Conservation (phyloP, 2,888 invertebrate genomes). For the Torymus aiolomorphi region DNA sequence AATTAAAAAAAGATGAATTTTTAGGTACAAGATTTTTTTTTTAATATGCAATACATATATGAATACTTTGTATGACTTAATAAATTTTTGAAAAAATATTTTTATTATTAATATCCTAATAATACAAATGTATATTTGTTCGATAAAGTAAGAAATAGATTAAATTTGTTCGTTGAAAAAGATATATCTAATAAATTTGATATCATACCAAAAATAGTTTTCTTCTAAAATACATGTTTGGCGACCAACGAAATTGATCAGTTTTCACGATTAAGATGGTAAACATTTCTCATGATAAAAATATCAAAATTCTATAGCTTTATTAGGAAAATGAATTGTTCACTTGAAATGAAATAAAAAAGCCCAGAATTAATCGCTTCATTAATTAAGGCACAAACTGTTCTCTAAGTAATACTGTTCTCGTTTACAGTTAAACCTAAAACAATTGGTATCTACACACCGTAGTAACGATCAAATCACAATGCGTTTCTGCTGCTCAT, state of each 20-base stretch:
- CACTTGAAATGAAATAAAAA: constrained; percentile 16
- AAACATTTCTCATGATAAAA: constrained; percentile 14
- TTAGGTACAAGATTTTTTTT: background rate
- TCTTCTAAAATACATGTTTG: constrained; percentile 7
- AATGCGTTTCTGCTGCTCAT: constrained; percentile 17
- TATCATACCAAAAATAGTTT: constrained; percentile 28
- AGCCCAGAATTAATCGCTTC: constrained; percentile 29
- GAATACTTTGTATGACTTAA: constrained; percentile 31
- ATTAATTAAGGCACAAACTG: constrained; percentile 57
- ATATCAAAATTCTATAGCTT: constrained; percentile 36
- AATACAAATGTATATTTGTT: constrained; percentile 44
- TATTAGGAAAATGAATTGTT: constrained; percentile 11
- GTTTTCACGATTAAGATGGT: background rate
- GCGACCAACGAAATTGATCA: constrained; percentile 20
- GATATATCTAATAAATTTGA: constrained; percentile 30
- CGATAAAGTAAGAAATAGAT: constrained; percentile 23
- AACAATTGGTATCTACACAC: constrained; percentile 34
- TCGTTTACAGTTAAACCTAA: constrained; percentile 38
- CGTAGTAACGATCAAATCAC: constrained; percentile 35
- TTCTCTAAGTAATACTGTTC: constrained; percentile 57
- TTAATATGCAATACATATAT: constrained; percentile 14
- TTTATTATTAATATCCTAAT: constrained; percentile 18
- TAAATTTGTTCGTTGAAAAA: constrained; percentile 28
- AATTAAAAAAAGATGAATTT: no score
- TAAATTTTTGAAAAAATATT: constrained; percentile 41